These are phyloP conservation scores for Fabriciana adippe DNA, from an alignment of 2,888 invertebrate genomes.

Conservation along the genomic window DNA sequence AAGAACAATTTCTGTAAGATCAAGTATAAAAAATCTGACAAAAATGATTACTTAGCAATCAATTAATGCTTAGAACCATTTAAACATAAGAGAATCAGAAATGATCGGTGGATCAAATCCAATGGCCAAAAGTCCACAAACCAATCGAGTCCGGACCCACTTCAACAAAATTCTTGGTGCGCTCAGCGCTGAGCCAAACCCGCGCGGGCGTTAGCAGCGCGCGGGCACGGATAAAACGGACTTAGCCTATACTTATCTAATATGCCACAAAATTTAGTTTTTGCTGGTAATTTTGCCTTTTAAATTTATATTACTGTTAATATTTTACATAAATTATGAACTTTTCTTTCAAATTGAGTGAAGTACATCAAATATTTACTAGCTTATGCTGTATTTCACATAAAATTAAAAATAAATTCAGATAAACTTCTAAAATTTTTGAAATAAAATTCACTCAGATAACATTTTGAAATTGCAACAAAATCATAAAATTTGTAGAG, in stretches of 20 bases:
- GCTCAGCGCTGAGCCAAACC: constrained; percentile 62
- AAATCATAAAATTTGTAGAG: background rate
- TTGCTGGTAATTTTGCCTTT: background rate
- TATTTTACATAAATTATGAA: background rate
- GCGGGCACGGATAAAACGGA: constrained; percentile 71
- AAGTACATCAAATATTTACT: too few relatives aligned
- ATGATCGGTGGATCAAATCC: background rate
- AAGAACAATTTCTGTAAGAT: too few relatives aligned
- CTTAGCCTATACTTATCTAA: constrained; percentile 49
- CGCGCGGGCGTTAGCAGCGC: constrained; percentile 73
- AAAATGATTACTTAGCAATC: background rate
- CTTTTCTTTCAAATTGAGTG: too few relatives aligned
- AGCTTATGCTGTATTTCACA: too few relatives aligned
- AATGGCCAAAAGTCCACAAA: constrained; percentile 34
- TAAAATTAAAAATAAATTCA: background rate
- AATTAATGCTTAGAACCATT: background rate
- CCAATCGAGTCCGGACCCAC: constrained; percentile 46
- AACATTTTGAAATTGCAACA: background rate
- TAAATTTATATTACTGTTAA: constrained; percentile 12
- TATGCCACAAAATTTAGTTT: constrained; percentile 41
- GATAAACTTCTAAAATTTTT: background rate
- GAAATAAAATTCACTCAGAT: background rate
- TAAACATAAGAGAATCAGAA: background rate
- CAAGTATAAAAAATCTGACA: too few relatives aligned
- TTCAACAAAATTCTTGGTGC: constrained; percentile 70